Conservation (phyloP, 2,113 vertebrate genomes). For the Rattus rattus region DNA sequence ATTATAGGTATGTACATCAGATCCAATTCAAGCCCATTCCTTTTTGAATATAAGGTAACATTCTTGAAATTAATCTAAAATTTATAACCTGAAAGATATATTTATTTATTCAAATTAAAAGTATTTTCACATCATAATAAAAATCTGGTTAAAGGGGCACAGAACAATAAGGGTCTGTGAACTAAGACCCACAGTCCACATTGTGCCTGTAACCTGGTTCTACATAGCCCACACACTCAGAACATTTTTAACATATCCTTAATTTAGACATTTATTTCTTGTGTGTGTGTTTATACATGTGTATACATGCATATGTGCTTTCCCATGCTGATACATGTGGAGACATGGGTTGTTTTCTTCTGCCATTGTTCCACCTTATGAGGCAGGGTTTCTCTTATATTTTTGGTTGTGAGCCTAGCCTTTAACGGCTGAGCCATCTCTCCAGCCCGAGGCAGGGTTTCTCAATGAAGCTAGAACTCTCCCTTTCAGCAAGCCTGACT, state of each 20-base stretch:
- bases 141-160: neutral
- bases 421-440: no score
- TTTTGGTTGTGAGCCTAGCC: no score
- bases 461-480: neutral
- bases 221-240: neutral
- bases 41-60: conserved; percentile 39
- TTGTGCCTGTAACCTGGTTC: neutral
- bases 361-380: neutral
- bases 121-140: conserved; percentile 19
- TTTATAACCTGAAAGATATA: neutral
- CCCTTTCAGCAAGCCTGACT: neutral
- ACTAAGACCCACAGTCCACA: neutral
- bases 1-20: neutral
- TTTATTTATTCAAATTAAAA: conserved; percentile 14
- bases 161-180: neutral
- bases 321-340: neutral
- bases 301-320: neutral
- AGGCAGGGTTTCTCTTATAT: neutral
- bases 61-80: conserved; percentile 49
- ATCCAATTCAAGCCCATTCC: neutral
- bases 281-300: neutral
- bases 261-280: neutral
- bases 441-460: neutral
- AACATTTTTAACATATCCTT: conserved; percentile 7
- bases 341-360: neutral